Conservation (phyloP, 2,888 invertebrate species). For the Phalangium opilio region DNA sequence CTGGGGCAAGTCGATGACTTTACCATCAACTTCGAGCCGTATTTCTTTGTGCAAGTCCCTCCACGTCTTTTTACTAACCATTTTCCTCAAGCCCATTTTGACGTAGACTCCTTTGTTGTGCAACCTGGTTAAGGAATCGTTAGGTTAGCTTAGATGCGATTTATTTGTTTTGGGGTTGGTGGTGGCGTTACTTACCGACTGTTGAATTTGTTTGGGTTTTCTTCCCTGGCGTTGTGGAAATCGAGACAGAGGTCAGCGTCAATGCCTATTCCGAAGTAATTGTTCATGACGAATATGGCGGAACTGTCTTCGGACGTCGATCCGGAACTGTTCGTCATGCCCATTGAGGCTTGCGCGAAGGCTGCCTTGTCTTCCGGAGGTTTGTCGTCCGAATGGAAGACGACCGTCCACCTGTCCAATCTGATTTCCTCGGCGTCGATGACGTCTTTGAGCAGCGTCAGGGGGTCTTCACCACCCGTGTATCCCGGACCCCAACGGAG, state of each 20-base stretch:
- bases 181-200: slow-evolving; percentile 45
- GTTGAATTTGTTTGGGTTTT: slow-evolving; percentile 98
- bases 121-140: slow-evolving; percentile 41
- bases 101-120: slow-evolving; percentile 99
- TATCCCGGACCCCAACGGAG: slow-evolving; percentile 98
- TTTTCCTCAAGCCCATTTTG: slow-evolving; percentile 93
- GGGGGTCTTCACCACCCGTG: slow-evolving; percentile 95
- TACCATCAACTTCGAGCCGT: slow-evolving; percentile 89
- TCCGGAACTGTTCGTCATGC: slow-evolving; percentile 33
- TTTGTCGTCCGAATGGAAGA: slow-evolving; percentile 70
- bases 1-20: slow-evolving; percentile 84
- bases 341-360: slow-evolving; percentile 30
- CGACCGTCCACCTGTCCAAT: slow-evolving; percentile 81
- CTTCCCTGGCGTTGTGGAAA: slow-evolving; percentile 97
- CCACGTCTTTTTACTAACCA: slow-evolving; percentile 87
- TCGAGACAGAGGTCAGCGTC: slow-evolving; percentile 97
- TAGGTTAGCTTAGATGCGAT: no score
- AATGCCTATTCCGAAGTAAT: slow-evolving; percentile 99
- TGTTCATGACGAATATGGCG: slow-evolving; percentile 99
- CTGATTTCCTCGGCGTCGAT: slow-evolving; percentile 96
- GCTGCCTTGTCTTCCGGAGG: slow-evolving; percentile 33
- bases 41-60: slow-evolving; percentile 90
- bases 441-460: slow-evolving; percentile 88
- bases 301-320: slow-evolving; percentile 96
- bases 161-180: no score